Evolutionary conservation across 2,113 vertebrate genomes (phyloP).

Genomic region (Xyrauchen texanus): DNA sequence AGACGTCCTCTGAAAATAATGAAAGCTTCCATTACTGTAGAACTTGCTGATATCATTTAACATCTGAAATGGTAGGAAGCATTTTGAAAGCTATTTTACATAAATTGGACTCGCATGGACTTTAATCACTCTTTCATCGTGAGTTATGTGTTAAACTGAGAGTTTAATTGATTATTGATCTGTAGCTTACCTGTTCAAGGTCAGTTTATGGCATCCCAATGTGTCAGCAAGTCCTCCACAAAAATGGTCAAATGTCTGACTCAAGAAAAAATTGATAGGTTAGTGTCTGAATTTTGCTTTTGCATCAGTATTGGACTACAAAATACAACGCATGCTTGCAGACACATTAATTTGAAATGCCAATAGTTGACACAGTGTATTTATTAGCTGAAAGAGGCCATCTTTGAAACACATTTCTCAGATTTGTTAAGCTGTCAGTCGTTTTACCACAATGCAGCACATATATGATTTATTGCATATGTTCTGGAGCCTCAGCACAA

Average conservation of each 20-base stretch:
- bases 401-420: slow-evolving; percentile 11
- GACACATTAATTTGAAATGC: neutral
- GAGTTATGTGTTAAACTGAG: neutral
- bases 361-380: neutral
- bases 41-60: neutral
- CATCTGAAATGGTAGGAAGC: neutral
- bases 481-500: neutral
- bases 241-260: neutral
- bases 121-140: neutral
- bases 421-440: neutral
- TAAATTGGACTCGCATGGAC: neutral
- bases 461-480: neutral
- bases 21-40: neutral
- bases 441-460: neutral
- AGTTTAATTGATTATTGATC: slow-evolving; percentile 27
- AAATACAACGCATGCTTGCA: neutral
- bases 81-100: slow-evolving; percentile 3
- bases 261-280: neutral
- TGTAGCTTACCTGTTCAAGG: neutral
- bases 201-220: neutral
- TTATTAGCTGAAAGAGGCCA: neutral
- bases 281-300: neutral
- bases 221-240: too few species aligned
- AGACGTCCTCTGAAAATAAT: slow-evolving; percentile 14
- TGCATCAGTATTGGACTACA: neutral